Evolutionary conservation across 2,113 vertebrate species (phyloP).

Genomic region (Tragelaphus imberbis): DNA sequence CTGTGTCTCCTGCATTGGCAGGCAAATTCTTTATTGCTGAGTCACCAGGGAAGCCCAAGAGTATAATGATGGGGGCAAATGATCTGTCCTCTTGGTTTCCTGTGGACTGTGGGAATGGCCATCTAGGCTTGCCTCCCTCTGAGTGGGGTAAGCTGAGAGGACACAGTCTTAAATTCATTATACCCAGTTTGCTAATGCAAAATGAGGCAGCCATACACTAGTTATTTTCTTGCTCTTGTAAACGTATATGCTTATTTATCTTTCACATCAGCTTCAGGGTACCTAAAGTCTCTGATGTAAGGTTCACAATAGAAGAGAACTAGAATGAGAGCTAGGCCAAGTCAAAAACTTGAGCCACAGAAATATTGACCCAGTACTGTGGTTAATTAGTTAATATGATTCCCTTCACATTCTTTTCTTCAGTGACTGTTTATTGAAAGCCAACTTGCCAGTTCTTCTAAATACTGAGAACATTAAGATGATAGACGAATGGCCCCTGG

Average conservation of each 20-base stretch:
- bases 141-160: neutral
- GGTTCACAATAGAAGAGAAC: neutral
- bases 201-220: neutral
- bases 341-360: neutral
- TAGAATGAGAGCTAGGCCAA: neutral
- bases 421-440: neutral
- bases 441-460: conserved; percentile 2
- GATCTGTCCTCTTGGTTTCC: neutral
- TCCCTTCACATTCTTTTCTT: neutral
- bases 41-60: neutral
- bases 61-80: neutral
- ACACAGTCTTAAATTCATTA: neutral
- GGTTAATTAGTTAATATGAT: neutral
- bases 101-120: neutral
- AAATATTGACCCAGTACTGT: neutral
- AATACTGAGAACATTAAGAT: neutral
- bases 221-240: neutral
- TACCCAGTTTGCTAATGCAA: neutral
- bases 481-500: neutral
- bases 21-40: neutral
- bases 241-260: neutral
- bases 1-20: neutral
- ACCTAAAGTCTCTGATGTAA: neutral
- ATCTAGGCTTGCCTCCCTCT: neutral
- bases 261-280: neutral